These are phyloP conservation scores for Jacana jacana DNA, from an alignment of 2,113 vertebrate species.

Conservation along the genomic window DNA sequence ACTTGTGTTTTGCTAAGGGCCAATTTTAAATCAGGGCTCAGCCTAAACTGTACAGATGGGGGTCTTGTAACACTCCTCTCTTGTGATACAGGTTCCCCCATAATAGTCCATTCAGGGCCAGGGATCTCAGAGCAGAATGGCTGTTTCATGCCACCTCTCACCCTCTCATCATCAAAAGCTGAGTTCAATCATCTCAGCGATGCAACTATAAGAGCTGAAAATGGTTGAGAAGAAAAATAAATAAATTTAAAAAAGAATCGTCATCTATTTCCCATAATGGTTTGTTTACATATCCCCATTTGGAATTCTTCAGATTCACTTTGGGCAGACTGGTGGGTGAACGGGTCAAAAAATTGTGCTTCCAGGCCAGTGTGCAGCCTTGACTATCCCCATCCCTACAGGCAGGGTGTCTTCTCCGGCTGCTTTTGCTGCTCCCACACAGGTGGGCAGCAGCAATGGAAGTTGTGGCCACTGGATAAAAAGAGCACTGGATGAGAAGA, in stretches of 20 bases:
- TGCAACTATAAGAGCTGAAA: neutral
- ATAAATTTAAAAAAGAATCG: neutral
- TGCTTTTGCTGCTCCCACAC: neutral
- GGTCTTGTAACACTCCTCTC: neutral
- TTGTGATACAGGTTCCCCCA: neutral
- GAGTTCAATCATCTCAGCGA: neutral
- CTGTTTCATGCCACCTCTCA: neutral
- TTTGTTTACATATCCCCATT: neutral
- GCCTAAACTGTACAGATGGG: neutral
- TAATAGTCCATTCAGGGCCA: neutral
- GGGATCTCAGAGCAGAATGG: neutral
- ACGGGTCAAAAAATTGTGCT: neutral
- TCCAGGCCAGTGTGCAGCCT: neutral
- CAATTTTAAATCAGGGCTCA: conserved; percentile 3
- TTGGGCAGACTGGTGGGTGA: neutral
- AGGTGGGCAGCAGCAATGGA: neutral
- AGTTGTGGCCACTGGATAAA: neutral
- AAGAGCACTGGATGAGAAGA: neutral
- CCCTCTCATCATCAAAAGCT: neutral
- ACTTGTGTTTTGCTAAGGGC: neutral
- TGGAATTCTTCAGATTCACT: neutral
- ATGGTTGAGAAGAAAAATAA: neutral
- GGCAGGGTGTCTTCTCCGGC: neutral
- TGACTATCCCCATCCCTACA: neutral
- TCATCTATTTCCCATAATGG: fast-evolving